Conservation (phyloP, 2,888 invertebrate genomes). For the Drosophila kambysellisi region DNA sequence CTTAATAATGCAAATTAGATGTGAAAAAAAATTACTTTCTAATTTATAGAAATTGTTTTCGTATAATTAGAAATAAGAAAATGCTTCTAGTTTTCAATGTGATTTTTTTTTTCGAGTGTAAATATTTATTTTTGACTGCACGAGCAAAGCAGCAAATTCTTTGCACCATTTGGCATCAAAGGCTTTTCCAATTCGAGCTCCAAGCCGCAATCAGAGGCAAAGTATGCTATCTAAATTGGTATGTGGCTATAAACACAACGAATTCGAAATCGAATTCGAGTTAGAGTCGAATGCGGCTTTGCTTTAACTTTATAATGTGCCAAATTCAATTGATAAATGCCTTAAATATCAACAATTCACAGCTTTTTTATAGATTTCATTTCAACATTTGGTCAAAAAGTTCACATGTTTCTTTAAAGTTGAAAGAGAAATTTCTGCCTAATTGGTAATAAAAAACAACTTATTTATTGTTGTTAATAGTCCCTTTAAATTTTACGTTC, state of each 20-base stretch:
- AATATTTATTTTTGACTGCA: slow-evolving; percentile 14
- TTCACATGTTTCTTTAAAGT: background rate
- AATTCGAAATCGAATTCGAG: background rate
- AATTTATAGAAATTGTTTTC: background rate
- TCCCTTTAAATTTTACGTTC: too few relatives aligned
- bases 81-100: background rate
- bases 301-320: background rate
- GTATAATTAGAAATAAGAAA: background rate
- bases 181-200: slow-evolving; percentile 21
- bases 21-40: background rate
- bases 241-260: slow-evolving; percentile 3
- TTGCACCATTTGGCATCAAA: slow-evolving; percentile 20
- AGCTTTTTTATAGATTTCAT: background rate
- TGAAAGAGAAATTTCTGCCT: background rate
- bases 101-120: background rate
- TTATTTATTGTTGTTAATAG: background rate
- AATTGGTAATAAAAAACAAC: background rate
- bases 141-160: slow-evolving; percentile 21
- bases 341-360: background rate
- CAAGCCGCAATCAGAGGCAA: slow-evolving; percentile 20
- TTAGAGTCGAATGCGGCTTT: background rate
- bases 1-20: background rate
- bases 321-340: background rate
- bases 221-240: slow-evolving; percentile 30
- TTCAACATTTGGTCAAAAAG: background rate